These are phyloP conservation scores for Drosophila infuscata DNA, from an alignment of 2,888 invertebrate genomes.

Conservation along the genomic window DNA sequence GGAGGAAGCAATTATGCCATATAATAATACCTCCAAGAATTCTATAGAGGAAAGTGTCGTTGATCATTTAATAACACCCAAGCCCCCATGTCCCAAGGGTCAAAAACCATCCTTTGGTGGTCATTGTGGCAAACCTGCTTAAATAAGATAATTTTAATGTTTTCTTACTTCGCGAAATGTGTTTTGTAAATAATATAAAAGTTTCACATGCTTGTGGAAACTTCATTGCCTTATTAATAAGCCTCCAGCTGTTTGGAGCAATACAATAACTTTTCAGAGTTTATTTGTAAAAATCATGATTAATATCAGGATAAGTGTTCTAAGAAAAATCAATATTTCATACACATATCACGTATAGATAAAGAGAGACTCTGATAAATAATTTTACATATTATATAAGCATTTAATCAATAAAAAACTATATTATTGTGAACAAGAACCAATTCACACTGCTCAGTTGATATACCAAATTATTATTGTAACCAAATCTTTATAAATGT, in stretches of 20 bases:
- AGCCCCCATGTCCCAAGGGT: conserved; percentile 41
- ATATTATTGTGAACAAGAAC: not conserved
- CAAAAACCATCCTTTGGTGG: too few relatives aligned
- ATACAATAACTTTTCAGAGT: not conserved
- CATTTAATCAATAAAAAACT: not conserved
- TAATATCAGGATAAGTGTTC: conserved; percentile 3
- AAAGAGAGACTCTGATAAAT: not conserved
- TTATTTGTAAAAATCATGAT: conserved; percentile 28
- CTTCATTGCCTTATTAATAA: conserved; percentile 7
- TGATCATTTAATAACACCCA: not conserved
- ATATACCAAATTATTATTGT: too few relatives aligned
- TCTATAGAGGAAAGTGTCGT: too few relatives aligned
- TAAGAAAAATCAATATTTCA: too few relatives aligned
- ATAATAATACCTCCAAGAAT: too few relatives aligned
- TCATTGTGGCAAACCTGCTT: too few relatives aligned
- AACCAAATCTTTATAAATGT: too few relatives aligned
- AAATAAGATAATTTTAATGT: not conserved
- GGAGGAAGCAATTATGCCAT: too few relatives aligned
- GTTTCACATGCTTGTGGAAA: not conserved
- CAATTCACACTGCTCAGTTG: not conserved
- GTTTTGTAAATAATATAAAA: conserved; percentile 9
- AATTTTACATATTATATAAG: not conserved
- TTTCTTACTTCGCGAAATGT: not conserved
- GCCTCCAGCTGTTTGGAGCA: not conserved
- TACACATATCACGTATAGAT: not conserved